Conservation (phyloP, 1,140 invertebrate species). For the Nebria ingens region DNA sequence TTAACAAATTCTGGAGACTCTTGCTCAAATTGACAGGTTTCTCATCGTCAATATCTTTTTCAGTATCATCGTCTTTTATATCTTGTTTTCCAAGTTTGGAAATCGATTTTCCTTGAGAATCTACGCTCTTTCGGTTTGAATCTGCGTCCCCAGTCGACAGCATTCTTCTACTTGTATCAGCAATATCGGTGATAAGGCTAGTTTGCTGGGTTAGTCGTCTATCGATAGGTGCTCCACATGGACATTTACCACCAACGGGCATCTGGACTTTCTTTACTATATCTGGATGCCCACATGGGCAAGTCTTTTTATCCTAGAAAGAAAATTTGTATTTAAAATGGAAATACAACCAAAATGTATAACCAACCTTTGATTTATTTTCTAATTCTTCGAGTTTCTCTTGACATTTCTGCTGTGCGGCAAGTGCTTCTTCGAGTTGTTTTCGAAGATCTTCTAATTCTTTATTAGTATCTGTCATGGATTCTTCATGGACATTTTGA, state of each 20-base stretch:
- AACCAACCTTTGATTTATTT: neutral
- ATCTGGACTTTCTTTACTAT: neutral
- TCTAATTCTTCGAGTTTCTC: neutral
- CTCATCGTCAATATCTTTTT: neutral
- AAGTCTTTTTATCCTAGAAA: neutral
- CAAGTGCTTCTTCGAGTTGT: neutral
- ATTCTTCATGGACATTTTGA: conserved; percentile 1
- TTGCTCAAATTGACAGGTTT: neutral
- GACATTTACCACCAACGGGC: neutral
- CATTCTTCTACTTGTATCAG: too few relatives aligned
- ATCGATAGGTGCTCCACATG: neutral
- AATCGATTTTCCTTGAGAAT: neutral
- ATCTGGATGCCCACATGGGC: too few relatives aligned
- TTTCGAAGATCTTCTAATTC: neutral
- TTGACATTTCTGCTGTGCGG: neutral
- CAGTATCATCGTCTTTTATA: neutral
- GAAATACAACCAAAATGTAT: too few relatives aligned
- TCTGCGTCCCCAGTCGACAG: too few relatives aligned
- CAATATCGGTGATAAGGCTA: too few relatives aligned
- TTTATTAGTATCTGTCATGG: neutral
- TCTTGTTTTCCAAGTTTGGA: neutral
- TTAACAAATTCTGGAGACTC: neutral
- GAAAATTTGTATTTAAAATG: neutral
- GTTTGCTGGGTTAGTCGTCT: neutral
- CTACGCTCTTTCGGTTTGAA: too few relatives aligned